Conservation (phyloP, 2,888 invertebrate genomes). For the Papilio elwesi region DNA sequence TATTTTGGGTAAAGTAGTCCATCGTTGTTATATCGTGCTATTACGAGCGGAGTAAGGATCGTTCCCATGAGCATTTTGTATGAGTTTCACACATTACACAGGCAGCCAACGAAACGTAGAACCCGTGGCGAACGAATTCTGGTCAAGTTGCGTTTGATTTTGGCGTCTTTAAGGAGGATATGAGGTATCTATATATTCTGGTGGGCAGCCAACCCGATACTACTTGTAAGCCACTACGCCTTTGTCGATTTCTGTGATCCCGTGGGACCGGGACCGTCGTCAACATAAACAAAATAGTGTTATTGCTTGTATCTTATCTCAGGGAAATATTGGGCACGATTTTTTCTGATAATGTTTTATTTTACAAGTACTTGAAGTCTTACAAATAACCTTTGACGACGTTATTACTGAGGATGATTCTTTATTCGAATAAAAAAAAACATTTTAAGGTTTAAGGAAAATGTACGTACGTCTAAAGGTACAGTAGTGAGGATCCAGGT, state of each 20-base stretch:
- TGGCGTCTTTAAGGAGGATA: slow-evolving; percentile 7
- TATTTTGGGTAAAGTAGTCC: slow-evolving; percentile 33
- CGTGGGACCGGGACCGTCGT: slow-evolving; percentile 67
- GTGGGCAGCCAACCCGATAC: slow-evolving; percentile 57
- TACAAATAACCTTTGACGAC: slow-evolving; percentile 17
- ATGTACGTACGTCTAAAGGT: too few species aligned
- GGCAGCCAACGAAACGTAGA: slow-evolving; percentile 19
- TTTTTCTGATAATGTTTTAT: slow-evolving; percentile 42
- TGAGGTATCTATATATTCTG: slow-evolving; percentile 45
- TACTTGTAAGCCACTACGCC: slow-evolving; percentile 59
- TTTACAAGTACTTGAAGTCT: slow-evolving; percentile 41
- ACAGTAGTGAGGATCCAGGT: too few species aligned
- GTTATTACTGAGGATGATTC: not conserved
- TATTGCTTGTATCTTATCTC: slow-evolving; percentile 77
- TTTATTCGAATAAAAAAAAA: not conserved
- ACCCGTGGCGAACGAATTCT: slow-evolving; percentile 6
- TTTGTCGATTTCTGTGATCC: slow-evolving; percentile 58
- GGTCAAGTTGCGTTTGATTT: not conserved
- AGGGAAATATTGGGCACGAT: slow-evolving; percentile 63
- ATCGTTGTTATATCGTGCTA: slow-evolving; percentile 38
- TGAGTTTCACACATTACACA: slow-evolving; percentile 39
- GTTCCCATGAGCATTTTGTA: slow-evolving; percentile 38
- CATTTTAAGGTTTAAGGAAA: too few species aligned
- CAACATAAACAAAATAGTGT: slow-evolving; percentile 79
- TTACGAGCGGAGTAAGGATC: slow-evolving; percentile 39